Percentiles rank a stretch among this genome's conserved stretches.
Evolutionary conservation across 2,888 invertebrate genomes (phyloP).

Genomic region (Galeruca laticollis): DNA sequence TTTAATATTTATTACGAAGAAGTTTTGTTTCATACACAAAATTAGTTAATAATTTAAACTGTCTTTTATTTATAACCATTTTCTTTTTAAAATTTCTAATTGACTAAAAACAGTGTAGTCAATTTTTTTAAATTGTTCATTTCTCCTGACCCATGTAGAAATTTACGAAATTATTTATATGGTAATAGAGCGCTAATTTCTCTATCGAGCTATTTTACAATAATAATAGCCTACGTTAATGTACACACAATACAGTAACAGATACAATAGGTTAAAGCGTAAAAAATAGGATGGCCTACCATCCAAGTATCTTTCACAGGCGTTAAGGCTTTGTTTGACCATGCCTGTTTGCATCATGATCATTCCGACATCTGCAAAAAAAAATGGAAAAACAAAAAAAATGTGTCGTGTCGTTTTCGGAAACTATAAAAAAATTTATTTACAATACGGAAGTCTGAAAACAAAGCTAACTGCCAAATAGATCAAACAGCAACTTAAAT

Average conservation of each 20-base stretch:
- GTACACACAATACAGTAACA: slow-evolving; percentile 6
- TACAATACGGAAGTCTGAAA: slow-evolving; percentile 20
- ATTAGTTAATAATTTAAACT: no score
- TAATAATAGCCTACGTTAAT: slow-evolving; percentile 13
- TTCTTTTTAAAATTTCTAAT: no score
- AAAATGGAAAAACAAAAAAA: slow-evolving; percentile 70
- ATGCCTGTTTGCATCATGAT: slow-evolving; percentile 97
- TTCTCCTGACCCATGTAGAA: no score
- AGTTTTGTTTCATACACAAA: no score
- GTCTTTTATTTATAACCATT: no score
- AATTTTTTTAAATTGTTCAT: no score
- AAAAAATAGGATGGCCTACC: slow-evolving; percentile 74
- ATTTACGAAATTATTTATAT: neutral
- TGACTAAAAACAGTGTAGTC: no score
- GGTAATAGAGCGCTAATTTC: neutral
- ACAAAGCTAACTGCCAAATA: neutral
- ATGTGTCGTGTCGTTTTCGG: slow-evolving; percentile 23
- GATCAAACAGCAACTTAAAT: neutral
- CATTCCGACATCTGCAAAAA: slow-evolving; percentile 96
- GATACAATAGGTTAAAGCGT: slow-evolving; percentile 45
- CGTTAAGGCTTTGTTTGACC: slow-evolving; percentile 91
- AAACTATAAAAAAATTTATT: neutral
- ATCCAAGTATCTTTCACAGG: slow-evolving; percentile 77
- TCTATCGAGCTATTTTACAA: slow-evolving; percentile 30
- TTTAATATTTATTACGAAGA: neutral